These are phyloP conservation scores for Diglossa brunneiventris DNA, from an alignment of 2,113 vertebrate genomes.

Conservation along the genomic window DNA sequence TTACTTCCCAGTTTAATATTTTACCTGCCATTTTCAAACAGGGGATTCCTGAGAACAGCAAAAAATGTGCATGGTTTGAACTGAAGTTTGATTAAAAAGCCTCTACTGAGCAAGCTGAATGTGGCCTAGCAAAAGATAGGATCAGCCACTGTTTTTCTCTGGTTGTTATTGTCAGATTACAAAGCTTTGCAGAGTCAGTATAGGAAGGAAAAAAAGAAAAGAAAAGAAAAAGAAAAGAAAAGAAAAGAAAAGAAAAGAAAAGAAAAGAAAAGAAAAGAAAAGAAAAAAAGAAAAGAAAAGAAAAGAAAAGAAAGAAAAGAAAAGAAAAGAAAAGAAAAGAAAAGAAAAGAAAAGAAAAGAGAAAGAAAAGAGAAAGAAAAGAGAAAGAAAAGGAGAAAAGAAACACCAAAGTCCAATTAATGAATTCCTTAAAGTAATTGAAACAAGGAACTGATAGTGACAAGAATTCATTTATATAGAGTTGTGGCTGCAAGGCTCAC, in stretches of 20 bases:
- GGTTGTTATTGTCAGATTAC: neutral
- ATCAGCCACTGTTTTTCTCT: slow-evolving; percentile 5
- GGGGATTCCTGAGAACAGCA: neutral
- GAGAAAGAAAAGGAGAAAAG: neutral
- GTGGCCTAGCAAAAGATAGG: neutral
- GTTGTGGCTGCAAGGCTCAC: neutral
- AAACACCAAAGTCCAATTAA: neutral
- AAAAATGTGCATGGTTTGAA: neutral
- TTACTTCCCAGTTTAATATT: neutral
- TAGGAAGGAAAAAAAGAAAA: neutral
- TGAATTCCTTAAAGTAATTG: slow-evolving; percentile 42
- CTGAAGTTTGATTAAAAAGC: neutral
- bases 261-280: neutral
- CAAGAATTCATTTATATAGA: slow-evolving; percentile 29
- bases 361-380: neutral
- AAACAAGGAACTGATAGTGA: slow-evolving; percentile 39
- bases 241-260: neutral
- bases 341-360: neutral
- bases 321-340: neutral
- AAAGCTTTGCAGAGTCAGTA: neutral
- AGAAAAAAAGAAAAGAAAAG: neutral
- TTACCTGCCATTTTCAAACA: slow-evolving; percentile 1
- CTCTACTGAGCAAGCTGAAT: neutral
- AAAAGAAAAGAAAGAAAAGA: neutral
- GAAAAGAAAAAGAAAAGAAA: neutral